A percentile compares a stretch with the other conserved stretches of the same genome.
Conservation (phyloP, 2,797 vertebrate genomes). For the Mormyrops attenuatus region DNA sequence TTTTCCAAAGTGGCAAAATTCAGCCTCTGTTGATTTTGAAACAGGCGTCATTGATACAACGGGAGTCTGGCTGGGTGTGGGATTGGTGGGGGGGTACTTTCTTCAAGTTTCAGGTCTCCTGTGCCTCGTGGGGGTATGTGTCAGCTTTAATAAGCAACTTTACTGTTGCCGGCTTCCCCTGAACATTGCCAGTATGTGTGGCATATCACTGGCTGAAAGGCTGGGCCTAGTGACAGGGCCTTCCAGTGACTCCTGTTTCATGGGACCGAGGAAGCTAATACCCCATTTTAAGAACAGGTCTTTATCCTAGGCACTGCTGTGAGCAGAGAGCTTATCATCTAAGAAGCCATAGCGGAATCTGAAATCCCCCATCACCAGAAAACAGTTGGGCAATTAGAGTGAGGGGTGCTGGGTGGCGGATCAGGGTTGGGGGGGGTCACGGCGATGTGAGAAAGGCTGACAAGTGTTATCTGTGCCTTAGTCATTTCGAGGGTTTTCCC, state of each 20-base stretch:
- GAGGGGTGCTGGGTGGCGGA: background rate
- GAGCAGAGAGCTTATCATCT: background rate
- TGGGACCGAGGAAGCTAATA: background rate
- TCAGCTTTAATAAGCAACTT: background rate
- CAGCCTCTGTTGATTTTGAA: background rate
- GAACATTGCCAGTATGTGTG: background rate
- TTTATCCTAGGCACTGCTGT: background rate
- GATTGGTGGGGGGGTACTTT: background rate
- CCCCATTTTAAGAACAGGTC: background rate
- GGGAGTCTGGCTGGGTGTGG: background rate
- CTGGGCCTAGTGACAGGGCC: background rate
- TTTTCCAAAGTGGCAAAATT: constrained; percentile 4
- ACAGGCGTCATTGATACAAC: background rate
- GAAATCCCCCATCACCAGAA: background rate
- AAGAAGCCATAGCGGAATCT: background rate
- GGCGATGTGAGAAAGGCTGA: background rate
- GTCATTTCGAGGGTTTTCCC: background rate
- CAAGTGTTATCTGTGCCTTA: background rate
- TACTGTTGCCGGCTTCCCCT: background rate
- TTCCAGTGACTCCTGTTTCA: background rate
- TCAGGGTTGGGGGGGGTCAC: background rate
- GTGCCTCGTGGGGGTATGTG: background rate
- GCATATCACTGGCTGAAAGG: background rate
- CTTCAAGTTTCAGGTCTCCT: background rate
- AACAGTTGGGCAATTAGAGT: background rate